Conservation (phyloP, 2,113 vertebrate species). For the Myrmecobius fasciatus region DNA sequence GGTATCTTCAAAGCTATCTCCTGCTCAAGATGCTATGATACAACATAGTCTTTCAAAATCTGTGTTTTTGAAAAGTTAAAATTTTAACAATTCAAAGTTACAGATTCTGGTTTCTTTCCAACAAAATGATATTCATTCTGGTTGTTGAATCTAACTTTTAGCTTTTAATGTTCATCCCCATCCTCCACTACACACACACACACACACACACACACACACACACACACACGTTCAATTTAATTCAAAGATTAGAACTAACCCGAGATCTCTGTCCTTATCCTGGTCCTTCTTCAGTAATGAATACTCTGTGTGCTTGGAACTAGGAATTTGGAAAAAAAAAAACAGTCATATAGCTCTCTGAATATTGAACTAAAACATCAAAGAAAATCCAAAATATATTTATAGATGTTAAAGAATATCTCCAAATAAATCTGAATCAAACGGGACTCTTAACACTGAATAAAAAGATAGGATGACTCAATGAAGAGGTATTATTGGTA, state of each 20-base stretch:
- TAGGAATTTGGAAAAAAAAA: slow-evolving; percentile 48
- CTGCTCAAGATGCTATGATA: background rate
- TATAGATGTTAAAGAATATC: background rate
- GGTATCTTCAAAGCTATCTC: background rate
- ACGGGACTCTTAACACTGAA: slow-evolving; percentile 18
- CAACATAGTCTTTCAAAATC: background rate
- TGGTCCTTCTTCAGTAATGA: background rate
- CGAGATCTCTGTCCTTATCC: background rate
- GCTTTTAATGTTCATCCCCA: background rate
- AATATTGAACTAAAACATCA: slow-evolving; percentile 6
- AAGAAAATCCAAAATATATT: slow-evolving; percentile 34
- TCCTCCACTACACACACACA: background rate
- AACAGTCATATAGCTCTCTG: background rate
- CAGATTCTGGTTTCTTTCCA: background rate
- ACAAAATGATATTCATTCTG: background rate
- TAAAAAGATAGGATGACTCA: background rate
- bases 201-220: background rate
- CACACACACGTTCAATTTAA: background rate
- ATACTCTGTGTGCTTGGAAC: background rate
- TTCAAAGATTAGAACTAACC: background rate
- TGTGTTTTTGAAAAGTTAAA: background rate
- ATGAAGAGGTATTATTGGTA: background rate
- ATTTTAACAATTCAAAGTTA: background rate
- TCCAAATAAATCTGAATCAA: background rate
- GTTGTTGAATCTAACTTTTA: background rate